phyloP scores from a whole-genome alignment of 2,797 vertebrate genomes.

The Chiroxiphia lanceolata region DNA sequence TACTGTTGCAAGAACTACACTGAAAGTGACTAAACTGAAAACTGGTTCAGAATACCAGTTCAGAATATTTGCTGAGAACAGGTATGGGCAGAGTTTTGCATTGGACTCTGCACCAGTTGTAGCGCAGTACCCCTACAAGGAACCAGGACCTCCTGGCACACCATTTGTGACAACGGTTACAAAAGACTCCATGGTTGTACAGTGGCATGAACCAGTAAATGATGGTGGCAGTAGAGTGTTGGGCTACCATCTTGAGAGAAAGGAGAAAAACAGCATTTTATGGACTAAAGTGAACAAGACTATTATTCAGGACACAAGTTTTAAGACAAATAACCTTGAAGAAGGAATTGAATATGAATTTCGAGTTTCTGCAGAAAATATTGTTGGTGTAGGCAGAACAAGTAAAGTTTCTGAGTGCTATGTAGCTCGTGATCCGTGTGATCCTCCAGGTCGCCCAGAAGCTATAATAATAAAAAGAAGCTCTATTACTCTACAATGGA shows the following conservation, averaged over 20 bases:
- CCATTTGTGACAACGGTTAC: conserved; percentile 89
- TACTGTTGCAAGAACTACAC: conserved; percentile 89
- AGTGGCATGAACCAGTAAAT: conserved; percentile 95
- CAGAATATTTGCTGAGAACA: conserved; percentile 97
- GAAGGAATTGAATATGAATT: conserved; percentile 98
- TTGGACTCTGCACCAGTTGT: conserved; percentile 88
- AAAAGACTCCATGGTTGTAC: conserved; percentile 91
- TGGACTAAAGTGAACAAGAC: conserved; percentile 97
- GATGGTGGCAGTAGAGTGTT: conserved; percentile 92
- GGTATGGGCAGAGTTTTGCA: conserved; percentile 94
- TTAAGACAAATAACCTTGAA: conserved; percentile 92
- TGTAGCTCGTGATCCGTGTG: conserved; percentile 93
- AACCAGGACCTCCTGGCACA: conserved; percentile 96
- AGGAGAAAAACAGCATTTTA: conserved; percentile 98
- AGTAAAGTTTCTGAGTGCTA: conserved; percentile 97
- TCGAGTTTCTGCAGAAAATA: conserved; percentile 95
- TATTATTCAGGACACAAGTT: conserved; percentile 89
- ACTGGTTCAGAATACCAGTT: conserved; percentile 98
- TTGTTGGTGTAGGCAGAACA: conserved; percentile 93
- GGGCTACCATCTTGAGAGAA: conserved; percentile 97
- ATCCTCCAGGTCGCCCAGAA: conserved; percentile 94
- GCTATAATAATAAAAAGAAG: conserved; percentile 90
- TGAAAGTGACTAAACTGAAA: conserved; percentile 92
- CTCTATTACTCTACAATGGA: conserved; percentile 92
- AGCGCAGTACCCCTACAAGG: conserved; percentile 97